These are phyloP conservation scores for Darevskia nairensis DNA, from an alignment of 2,797 vertebrate species.

Conservation along the genomic window DNA sequence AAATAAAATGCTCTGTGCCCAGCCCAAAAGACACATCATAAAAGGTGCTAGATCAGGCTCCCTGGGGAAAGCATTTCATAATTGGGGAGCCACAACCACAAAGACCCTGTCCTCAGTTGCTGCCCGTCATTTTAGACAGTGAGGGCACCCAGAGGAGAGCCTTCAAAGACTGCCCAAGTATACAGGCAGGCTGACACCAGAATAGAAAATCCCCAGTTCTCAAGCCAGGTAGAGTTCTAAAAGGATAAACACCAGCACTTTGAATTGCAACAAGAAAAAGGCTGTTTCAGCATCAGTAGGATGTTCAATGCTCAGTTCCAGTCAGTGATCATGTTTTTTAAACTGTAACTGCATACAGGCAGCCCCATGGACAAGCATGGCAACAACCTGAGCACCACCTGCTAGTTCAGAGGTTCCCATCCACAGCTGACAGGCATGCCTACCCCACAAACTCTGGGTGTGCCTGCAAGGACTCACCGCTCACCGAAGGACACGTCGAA, in stretches of 20 bases:
- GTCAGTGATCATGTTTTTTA: neutral
- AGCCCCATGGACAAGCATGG: neutral
- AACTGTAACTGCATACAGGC: neutral
- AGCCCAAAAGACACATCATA: neutral
- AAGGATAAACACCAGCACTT: neutral
- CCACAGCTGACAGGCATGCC: too few relatives aligned
- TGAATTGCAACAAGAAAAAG: neutral
- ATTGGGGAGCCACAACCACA: too few relatives aligned
- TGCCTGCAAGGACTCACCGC: constrained; percentile 81
- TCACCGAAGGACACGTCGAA: constrained; percentile 97
- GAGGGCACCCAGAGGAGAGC: neutral
- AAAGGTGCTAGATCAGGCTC: too few relatives aligned
- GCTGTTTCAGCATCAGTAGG: neutral
- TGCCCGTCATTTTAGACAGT: too few relatives aligned
- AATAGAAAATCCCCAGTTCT: neutral
- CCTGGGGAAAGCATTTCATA: too few relatives aligned
- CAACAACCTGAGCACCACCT: neutral
- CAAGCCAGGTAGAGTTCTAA: neutral
- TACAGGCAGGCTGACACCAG: too few relatives aligned
- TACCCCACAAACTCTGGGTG: neutral
- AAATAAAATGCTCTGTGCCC: neutral
- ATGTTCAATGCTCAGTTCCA: neutral
- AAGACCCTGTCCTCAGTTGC: too few relatives aligned
- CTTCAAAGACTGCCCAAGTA: neutral
- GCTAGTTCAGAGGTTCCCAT: neutral